Base-by-base conservation (phyloP, 1,140 invertebrate species). In the Oryctes rhinoceros region DNA sequence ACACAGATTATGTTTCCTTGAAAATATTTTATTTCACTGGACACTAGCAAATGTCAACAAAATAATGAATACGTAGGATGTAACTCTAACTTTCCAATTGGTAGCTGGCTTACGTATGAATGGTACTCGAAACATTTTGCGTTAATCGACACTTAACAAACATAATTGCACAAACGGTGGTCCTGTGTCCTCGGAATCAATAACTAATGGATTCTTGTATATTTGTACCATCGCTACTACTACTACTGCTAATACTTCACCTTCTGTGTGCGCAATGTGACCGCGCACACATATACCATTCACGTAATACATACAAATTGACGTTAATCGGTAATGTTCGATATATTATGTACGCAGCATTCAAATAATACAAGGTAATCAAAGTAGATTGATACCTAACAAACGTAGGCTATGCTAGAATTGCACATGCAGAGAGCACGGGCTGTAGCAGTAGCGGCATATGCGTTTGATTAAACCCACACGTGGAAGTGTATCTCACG, bases 201-300 rank as follows among this genome's bases (percentile, higher is more conserved):
- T 59, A 59, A 59, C 53, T n/a, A 6, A 59, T 59, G 18, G 53
- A 59, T 59, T 59, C 53, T 59, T 59, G 53, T 59, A n/a, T 59
- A 59, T 59, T n/a, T n/a, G 53, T 44, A 44, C 39, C 39, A 10
- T 10, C 39, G 39, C 39, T 3, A 44, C 39, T 44, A 44, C 39
- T 44, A 44, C 5, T 59, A 59, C 39, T 44, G 9, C 39, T 44
- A 44, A 7, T 59, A 59, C 53, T 18, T 59, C 18, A 59, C 53
- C 53, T 59, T 59, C 53, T 59, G 53, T 59, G 15, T 59, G 53
- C 53, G 15, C 53, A 20, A 59, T 59, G 13, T 59, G 53, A 6
- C 18, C 53, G 53, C n/a, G 53, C 53, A 18, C 53, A 18, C 53
- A 44, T 44, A 44, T 0, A n/a, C 53, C 6, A 18, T 59, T 59